Conservation (phyloP, 2,113 vertebrate genomes). For the Silurus meridionalis region DNA sequence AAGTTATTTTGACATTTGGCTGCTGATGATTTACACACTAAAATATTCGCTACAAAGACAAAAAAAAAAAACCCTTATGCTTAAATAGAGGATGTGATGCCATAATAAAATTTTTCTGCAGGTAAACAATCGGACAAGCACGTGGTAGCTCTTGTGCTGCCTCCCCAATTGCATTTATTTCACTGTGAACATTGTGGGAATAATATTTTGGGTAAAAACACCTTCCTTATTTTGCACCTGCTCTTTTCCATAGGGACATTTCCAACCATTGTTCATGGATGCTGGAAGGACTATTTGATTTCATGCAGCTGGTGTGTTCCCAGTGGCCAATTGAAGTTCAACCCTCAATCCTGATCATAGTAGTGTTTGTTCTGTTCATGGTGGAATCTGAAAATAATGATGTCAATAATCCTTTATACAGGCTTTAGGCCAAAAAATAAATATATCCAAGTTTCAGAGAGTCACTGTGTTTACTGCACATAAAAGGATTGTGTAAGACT, state of each 20-base stretch:
- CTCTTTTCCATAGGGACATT: neutral
- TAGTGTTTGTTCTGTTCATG: slow-evolving; percentile 15
- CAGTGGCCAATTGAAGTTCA: neutral
- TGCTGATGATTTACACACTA: slow-evolving; percentile 10
- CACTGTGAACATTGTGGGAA: neutral
- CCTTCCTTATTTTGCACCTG: neutral
- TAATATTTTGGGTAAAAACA: neutral
- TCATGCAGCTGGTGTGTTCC: neutral
- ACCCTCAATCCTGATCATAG: neutral
- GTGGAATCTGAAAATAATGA: slow-evolving; percentile 8
- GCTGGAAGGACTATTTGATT: slow-evolving; percentile 4
- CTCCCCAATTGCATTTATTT: neutral
- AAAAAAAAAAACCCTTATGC: neutral
- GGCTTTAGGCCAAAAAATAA: neutral
- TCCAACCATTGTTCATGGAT: neutral
- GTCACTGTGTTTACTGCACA: neutral
- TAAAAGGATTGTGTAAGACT: neutral
- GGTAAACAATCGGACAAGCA: neutral
- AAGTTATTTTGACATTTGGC: neutral
- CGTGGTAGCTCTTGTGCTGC: neutral
- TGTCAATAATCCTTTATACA: slow-evolving; percentile 28
- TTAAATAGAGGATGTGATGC: neutral
- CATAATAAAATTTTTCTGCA: neutral
- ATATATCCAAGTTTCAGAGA: neutral
- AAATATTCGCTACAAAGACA: neutral